Evolutionary conservation across 2,797 vertebrate species (phyloP).

Genomic region (Ptychadena robeensis): DNA sequence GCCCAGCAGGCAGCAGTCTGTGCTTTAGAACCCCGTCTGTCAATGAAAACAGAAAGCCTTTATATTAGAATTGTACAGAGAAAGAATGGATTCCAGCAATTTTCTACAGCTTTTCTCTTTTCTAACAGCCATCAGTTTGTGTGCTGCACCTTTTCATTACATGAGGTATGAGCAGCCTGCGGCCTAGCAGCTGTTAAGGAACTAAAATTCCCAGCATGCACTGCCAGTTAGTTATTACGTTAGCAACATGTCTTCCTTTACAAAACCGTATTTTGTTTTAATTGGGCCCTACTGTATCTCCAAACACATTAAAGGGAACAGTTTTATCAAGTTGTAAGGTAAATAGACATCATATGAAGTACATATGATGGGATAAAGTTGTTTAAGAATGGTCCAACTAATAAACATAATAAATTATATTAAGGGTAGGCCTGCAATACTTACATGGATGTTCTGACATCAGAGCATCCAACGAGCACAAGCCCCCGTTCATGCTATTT

Average conservation of each 20-base stretch:
- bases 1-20: slow-evolving; percentile 42
- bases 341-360: too few species aligned
- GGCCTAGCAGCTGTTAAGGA: not conserved
- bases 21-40: slow-evolving; percentile 25
- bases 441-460: too few species aligned
- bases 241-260: not conserved
- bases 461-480: too few species aligned
- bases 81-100: not conserved
- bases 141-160: not conserved
- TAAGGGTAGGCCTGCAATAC: too few species aligned
- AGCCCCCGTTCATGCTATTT: too few species aligned
- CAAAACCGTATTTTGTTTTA: not conserved
- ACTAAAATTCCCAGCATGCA: not conserved
- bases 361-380: too few species aligned
- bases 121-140: not conserved
- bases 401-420: too few species aligned
- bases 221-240: not conserved
- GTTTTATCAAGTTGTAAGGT: too few species aligned
- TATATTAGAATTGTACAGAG: slow-evolving; percentile 26
- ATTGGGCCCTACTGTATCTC: not conserved
- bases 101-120: not conserved
- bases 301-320: not conserved
- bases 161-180: too few species aligned
- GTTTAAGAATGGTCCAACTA: too few species aligned
- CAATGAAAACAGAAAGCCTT: slow-evolving; percentile 16